Evolutionary conservation across 2,113 vertebrate species (phyloP), one percentile per base, ranked within the genome.

Genomic region (Rhabdornis inornatus): DNA sequence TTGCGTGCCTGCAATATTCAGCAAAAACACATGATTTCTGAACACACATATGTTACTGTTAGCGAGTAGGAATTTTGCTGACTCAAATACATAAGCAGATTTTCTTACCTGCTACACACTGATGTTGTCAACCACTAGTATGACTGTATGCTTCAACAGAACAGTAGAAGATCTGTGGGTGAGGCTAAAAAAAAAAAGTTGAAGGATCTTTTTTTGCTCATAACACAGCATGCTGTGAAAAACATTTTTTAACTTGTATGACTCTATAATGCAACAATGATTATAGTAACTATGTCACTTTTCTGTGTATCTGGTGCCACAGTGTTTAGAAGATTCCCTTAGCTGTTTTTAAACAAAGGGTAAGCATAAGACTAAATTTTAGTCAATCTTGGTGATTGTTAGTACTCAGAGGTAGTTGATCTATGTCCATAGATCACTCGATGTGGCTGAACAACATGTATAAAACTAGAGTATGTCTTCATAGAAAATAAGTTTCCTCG

Each of bases 121-220:
- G 53, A 78, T 91, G 87, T 93, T 97, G 91, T 86, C 87, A 94
- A 87, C 89, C 87, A 94, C 94, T 94, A 40, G 60, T 70, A 53
- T 10, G 13, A 61, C 27, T 74, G 30, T 86, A 44, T 68, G 53
- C 47, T 92, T 37, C 65, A 57, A 45, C 12, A 69, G 65, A 92
- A 63, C 77, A 3, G 24, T 55, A 3, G 39, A 52, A 90, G 17
- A 91, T 76, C 15, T 85, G 24, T 75, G 20, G 61, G 31, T 69
- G 59, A 72, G 60, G 30, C 50, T 80, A 87, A 59, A 28, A 77
- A 91, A 80, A 49, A 87, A 70, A 13, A 55, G 3, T 25, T 61
- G 10, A 49, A 87, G 17, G 7, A 9, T 25, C 9, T 42, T 72
- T 64, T 49, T 66, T 81, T 89, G 35, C 30, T 92, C 2, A 6